Base-by-base conservation (phyloP, 2,113 vertebrate genomes). In the Carlito syrichta region DNA sequence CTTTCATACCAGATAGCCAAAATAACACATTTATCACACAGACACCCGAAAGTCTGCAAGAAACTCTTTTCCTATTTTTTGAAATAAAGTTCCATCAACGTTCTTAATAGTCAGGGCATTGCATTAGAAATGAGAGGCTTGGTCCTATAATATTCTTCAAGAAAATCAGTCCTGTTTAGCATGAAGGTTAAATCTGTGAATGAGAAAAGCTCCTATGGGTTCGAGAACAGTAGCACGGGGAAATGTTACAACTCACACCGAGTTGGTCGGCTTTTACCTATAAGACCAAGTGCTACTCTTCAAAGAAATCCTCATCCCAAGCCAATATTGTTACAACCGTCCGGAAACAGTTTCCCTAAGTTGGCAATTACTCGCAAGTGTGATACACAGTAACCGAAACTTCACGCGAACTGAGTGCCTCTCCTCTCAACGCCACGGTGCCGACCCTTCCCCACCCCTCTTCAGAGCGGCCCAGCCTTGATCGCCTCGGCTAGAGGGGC, bases 351-450 rank as follows among this genome's bases (percentile, higher is more conserved):
- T 62, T 74, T 48, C 50, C 50, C 13, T 40, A 81, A 94, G 81
- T 50, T 86, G 82, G 27, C 73, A 91, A 84, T 91, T 86, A 92
- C 77, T 96, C 88, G 89, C 52, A 54, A 77, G 40, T 52, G 73
- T 78, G 66, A 93, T 23, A 92, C 68, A 95, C 83, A 92, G 88
- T 60, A 94, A 84, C 68, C 13, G 6, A 78, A 91, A 96, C 86
- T 97, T 93, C 40, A 23, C 0, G 66, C 3, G 52, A 87, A 50
- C n/a, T 2, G 12, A 60, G 48, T 58, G 62, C 38, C 5, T 20
- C 50, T 76, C 58, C 14, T 52, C 23, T 56, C 56, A n/a, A 79
- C 38, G 25, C 23, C 68, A 66, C 68, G 22, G 62, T 23, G 38
- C 20, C 10, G 73, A 25, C 16, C 9, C 50, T 79, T 50, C 17